Conservation (phyloP, 2,888 invertebrate genomes). For the Polydrusus tereticollis region DNA sequence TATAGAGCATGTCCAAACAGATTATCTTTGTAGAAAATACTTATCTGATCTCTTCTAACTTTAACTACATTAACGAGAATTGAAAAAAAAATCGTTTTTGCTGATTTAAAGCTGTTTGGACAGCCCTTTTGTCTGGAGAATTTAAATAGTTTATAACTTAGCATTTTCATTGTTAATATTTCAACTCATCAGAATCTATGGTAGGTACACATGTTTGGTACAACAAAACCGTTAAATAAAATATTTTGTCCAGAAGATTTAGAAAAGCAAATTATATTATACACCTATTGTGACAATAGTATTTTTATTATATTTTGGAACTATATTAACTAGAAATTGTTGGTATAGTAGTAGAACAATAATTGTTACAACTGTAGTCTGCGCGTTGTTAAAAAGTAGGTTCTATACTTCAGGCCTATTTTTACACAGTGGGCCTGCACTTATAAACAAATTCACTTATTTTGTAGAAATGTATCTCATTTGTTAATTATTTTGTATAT, state of each 20-base stretch:
- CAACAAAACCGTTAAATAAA: slow-evolving; percentile 43
- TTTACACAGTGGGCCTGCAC: slow-evolving; percentile 56
- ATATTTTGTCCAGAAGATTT: slow-evolving; percentile 56
- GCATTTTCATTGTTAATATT: slow-evolving; percentile 25
- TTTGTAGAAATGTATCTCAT: slow-evolving; percentile 56
- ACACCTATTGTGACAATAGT: slow-evolving; percentile 66
- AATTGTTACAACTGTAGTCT: slow-evolving; percentile 60
- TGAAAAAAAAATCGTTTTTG: no score
- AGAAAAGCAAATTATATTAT: slow-evolving; percentile 57
- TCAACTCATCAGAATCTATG: slow-evolving; percentile 27
- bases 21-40: not conserved
- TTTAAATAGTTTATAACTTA: slow-evolving; percentile 42
- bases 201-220: slow-evolving; percentile 38
- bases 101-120: no score
- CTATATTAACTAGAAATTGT: slow-evolving; percentile 62
- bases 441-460: slow-evolving; percentile 54
- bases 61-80: not conserved
- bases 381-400: slow-evolving; percentile 56
- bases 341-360: slow-evolving; percentile 64
- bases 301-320: slow-evolving; percentile 65
- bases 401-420: slow-evolving; percentile 54
- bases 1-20: slow-evolving; percentile 20
- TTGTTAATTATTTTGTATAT: slow-evolving; percentile 58
- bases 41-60: not conserved
- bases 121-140: not conserved